A percentile compares a stretch with the other conserved stretches of the same genome.
phyloP scores from a whole-genome alignment of 2,888 invertebrate species.

The Nipponacmea schrenckii region DNA sequence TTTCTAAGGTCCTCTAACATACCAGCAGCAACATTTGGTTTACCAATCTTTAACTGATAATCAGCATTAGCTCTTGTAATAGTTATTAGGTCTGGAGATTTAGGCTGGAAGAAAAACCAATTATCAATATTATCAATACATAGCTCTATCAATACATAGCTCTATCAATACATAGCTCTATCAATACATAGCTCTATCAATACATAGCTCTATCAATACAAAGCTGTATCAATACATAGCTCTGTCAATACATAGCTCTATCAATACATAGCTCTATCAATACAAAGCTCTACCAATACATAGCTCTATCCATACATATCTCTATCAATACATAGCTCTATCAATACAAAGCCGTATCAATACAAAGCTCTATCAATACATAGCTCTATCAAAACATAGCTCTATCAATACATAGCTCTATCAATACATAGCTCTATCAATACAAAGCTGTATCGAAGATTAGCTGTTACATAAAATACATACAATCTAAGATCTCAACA shows the following conservation, averaged over 20 bases:
- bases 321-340: neutral
- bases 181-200: neutral
- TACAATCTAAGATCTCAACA: too few species aligned
- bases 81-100: conserved; percentile 72
- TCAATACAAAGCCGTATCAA: neutral
- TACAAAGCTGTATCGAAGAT: too few species aligned
- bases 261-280: neutral
- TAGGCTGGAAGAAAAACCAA: conserved; percentile 47
- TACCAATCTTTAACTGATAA: conserved; percentile 83
- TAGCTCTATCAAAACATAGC: neutral
- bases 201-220: neutral
- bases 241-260: neutral
- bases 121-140: neutral
- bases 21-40: conserved; percentile 80
- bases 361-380: neutral
- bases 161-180: neutral
- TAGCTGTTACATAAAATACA: too few species aligned
- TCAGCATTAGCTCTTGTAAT: conserved; percentile 89
- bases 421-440: neutral
- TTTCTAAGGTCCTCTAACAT: conserved; percentile 84
- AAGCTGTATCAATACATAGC: neutral
- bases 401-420: neutral
- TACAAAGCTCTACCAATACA: neutral
- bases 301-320: neutral
- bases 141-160: neutral